Percentiles rank a stretch among this genome's conserved stretches.
Conservation (phyloP, 2,113 vertebrate genomes). For the Nicator chloris region DNA sequence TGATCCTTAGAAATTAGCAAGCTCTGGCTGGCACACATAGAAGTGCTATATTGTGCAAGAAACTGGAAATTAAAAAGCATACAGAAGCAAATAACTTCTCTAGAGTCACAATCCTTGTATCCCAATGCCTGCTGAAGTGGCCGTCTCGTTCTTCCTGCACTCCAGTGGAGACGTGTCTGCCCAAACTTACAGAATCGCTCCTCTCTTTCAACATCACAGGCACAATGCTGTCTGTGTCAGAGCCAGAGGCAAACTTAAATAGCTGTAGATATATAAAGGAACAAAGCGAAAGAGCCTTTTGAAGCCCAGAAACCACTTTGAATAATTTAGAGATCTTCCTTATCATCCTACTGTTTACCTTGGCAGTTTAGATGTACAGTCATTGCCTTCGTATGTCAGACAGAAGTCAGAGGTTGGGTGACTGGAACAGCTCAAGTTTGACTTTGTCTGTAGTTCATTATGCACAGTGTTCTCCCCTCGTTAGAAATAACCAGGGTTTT, state of each 20-base stretch:
- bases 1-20: background rate
- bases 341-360: slow-evolving; percentile 27
- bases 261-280: slow-evolving; percentile 47
- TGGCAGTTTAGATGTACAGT: slow-evolving; percentile 19
- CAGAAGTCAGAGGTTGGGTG: background rate
- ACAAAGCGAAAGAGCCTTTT: slow-evolving; percentile 59
- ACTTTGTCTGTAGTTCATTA: background rate
- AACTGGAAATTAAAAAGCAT: background rate
- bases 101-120: background rate
- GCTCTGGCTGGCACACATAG: background rate
- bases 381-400: background rate
- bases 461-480: background rate
- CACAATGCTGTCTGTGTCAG: slow-evolving; percentile 35
- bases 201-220: slow-evolving; percentile 40
- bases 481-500: background rate
- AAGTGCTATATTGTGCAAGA: background rate
- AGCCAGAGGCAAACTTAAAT: slow-evolving; percentile 34
- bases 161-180: background rate
- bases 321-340: slow-evolving; percentile 58
- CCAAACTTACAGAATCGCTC: background rate
- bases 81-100: background rate
- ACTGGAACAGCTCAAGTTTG: background rate
- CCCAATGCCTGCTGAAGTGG: background rate
- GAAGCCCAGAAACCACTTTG: slow-evolving; percentile 52
- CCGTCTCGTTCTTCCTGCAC: background rate